phyloP scores from a whole-genome alignment of 2,797 vertebrate genomes.

The Spea hammondii region DNA sequence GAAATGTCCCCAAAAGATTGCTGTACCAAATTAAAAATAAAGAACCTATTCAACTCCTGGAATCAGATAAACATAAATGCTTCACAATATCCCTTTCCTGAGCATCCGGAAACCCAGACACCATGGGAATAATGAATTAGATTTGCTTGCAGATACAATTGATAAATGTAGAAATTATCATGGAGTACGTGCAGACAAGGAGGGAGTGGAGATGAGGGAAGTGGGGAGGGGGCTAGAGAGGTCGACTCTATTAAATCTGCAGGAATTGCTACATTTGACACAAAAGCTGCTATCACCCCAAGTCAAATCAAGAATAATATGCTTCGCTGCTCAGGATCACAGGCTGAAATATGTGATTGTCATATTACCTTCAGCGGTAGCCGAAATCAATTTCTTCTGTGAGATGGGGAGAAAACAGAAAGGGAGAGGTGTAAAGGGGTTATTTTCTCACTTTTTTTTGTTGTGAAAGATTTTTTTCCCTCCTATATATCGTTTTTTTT shows the following conservation, averaged over 20 bases:
- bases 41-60: slow-evolving; percentile 34
- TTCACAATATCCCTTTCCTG: slow-evolving; percentile 30
- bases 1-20: slow-evolving; percentile 37
- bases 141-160: slow-evolving; percentile 52
- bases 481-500: slow-evolving; percentile 23
- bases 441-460: slow-evolving; percentile 51
- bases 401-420: slow-evolving; percentile 45
- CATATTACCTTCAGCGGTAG: slow-evolving; percentile 50
- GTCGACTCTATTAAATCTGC: slow-evolving; percentile 65
- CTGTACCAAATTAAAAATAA: slow-evolving; percentile 47
- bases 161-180: slow-evolving; percentile 59
- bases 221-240: slow-evolving; percentile 52
- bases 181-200: slow-evolving; percentile 52
- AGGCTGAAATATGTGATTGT: slow-evolving; percentile 55
- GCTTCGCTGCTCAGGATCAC: slow-evolving; percentile 57
- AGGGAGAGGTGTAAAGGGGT: slow-evolving; percentile 48
- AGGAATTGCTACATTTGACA: slow-evolving; percentile 65
- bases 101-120: slow-evolving; percentile 3
- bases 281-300: slow-evolving; percentile 58
- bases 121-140: slow-evolving; percentile 40
- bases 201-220: slow-evolving; percentile 39
- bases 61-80: slow-evolving; percentile 50
- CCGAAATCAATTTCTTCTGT: slow-evolving; percentile 54
- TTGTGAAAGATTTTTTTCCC: slow-evolving; percentile 16
- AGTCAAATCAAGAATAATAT: slow-evolving; percentile 59